phyloP scores from a whole-genome alignment of 2,888 invertebrate genomes.

The Exephanes ischioxanthus region DNA sequence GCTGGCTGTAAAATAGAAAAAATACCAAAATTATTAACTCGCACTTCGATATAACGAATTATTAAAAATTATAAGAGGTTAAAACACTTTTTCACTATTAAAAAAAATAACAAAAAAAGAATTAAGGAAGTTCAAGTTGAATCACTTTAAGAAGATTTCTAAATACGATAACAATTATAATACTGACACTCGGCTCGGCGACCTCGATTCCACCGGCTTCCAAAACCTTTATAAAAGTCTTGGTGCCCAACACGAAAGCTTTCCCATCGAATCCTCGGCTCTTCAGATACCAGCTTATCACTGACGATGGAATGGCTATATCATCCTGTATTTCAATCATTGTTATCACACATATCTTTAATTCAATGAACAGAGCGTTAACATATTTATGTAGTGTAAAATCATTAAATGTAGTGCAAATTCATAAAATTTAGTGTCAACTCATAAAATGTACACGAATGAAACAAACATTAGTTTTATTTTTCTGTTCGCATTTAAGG shows the following conservation, averaged over 20 bases:
- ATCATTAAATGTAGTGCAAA: not conserved
- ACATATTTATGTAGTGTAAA: not conserved
- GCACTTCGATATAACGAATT: not conserved
- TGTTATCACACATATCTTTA: not conserved
- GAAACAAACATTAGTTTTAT: not conserved
- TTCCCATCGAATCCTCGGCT: conserved; percentile 86
- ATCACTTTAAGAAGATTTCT: not conserved
- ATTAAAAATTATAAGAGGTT: not conserved
- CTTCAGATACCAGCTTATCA: conserved; percentile 86
- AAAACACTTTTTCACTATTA: too few relatives aligned
- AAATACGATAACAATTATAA: not conserved
- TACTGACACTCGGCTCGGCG: conserved; percentile 76
- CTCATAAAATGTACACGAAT: not conserved
- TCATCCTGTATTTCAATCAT: conserved; percentile 81
- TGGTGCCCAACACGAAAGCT: conserved; percentile 85
- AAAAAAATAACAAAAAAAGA: not conserved
- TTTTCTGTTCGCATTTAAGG: not conserved
- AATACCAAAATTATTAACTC: not conserved
- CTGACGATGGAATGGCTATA: conserved; percentile 86
- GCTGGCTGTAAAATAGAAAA: conserved; percentile 66
- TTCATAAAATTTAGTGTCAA: not conserved
- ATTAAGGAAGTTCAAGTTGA: not conserved
- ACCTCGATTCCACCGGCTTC: conserved; percentile 85
- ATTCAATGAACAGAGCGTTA: too few relatives aligned
- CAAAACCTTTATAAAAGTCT: conserved; percentile 83